phyloP scores from a whole-genome alignment of 2,888 invertebrate species.

The Leucophenga maculata region DNA sequence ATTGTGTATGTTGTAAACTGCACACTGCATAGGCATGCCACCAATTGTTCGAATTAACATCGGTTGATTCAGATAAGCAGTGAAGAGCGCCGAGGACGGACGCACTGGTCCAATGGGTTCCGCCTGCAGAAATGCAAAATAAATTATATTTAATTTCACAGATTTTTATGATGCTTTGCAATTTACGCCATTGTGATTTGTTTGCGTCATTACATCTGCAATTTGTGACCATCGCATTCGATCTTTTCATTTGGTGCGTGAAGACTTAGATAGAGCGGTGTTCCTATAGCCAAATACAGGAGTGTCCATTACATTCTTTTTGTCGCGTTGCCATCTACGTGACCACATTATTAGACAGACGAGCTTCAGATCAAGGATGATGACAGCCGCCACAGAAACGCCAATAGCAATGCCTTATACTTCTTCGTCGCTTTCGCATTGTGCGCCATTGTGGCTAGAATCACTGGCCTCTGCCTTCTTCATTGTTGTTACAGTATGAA shows the following conservation, averaged over 20 bases:
- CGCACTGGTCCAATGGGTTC: conserved; percentile 82
- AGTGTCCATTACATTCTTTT: conserved; percentile 84
- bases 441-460: conserved; percentile 87
- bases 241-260: conserved; percentile 81
- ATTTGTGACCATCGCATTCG: conserved; percentile 91
- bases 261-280: conserved; percentile 80
- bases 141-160: not conserved
- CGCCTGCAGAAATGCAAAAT: conserved; percentile 73
- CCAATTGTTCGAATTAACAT: conserved; percentile 69
- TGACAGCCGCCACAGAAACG: conserved; percentile 88
- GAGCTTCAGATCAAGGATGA: conserved; percentile 89
- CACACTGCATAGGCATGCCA: conserved; percentile 73
- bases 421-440: conserved; percentile 93
- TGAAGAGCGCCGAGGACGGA: conserved; percentile 88
- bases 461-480: conserved; percentile 77
- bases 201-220: conserved; percentile 89
- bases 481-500: conserved; percentile 84
- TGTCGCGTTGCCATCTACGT: conserved; percentile 91
- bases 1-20: conserved; percentile 71
- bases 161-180: not conserved
- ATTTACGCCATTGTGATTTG: conserved; percentile 87
- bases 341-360: conserved; percentile 94
- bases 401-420: conserved; percentile 93
- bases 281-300: conserved; percentile 92
- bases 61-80: conserved; percentile 81